phyloP scores from a whole-genome alignment of 2,888 invertebrate genomes.

The Tetranychus piercei region DNA sequence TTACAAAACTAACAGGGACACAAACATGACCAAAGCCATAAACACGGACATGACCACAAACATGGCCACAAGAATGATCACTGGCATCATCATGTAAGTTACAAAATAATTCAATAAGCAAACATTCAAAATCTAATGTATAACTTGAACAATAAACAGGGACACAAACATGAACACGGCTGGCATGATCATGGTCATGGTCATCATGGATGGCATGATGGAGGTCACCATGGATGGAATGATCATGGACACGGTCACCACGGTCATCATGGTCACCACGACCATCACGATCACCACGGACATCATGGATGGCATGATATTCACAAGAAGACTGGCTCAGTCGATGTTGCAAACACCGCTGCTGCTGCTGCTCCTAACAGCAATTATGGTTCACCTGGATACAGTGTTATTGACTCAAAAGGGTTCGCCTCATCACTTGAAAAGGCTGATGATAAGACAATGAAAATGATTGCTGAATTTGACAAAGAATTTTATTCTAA shows the following conservation, averaged over 20 bases:
- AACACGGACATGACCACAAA: not conserved
- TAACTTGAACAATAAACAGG: not conserved
- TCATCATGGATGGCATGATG: not conserved
- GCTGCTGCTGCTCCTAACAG: not conserved
- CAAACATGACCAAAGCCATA: not conserved
- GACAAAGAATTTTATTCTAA: not conserved
- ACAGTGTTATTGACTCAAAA: not conserved
- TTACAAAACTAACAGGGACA: not conserved
- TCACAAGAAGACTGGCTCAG: not conserved
- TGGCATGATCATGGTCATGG: not conserved
- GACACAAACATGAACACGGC: not conserved
- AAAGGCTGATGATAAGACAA: not conserved
- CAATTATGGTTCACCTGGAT: not conserved
- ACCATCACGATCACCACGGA: not conserved
- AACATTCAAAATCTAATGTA: too few relatives aligned
- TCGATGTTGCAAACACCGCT: constrained; percentile 23
- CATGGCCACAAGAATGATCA: not conserved
- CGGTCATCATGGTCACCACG: not conserved
- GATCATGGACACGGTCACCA: not conserved
- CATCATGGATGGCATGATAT: not conserved
- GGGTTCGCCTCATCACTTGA: not conserved
- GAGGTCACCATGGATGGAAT: constrained; percentile 6
- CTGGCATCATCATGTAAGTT: not conserved
- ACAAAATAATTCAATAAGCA: too few relatives aligned
- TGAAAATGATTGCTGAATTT: not conserved